A percentile compares a stretch with the other conserved stretches of the same genome.
These are phyloP conservation scores for Sminthurides bifidus DNA, from an alignment of 1,140 invertebrate species.

Conservation along the genomic window DNA sequence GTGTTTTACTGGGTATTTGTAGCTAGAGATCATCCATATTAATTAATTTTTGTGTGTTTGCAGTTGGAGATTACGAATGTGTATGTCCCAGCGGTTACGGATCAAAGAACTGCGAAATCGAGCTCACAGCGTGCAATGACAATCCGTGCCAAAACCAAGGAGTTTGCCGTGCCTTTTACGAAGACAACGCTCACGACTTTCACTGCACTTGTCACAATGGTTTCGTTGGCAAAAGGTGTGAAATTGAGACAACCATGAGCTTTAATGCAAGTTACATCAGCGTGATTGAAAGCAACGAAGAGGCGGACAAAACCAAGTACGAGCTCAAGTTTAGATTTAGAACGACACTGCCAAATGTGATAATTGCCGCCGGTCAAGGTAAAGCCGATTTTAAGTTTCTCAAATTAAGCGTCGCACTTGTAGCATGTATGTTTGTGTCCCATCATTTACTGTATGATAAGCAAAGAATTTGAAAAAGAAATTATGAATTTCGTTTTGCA, in stretches of 20 bases:
- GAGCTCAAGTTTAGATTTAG: slow-evolving; percentile 79
- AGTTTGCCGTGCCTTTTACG: slow-evolving; percentile 65
- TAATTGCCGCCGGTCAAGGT: slow-evolving; percentile 69
- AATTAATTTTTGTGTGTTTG: too few relatives aligned
- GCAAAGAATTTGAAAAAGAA: background rate
- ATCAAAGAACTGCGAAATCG: slow-evolving; percentile 88
- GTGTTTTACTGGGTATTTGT: too few relatives aligned
- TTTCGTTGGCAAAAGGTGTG: slow-evolving; percentile 39
- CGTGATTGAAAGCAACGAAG: too few relatives aligned
- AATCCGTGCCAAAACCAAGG: slow-evolving; percentile 69
- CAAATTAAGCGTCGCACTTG: background rate
- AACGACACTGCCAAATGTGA: slow-evolving; percentile 71
- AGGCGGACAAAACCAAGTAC: slow-evolving; percentile 70
- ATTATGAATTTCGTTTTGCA: background rate
- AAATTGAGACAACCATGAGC: slow-evolving; percentile 64
- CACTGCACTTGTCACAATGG: slow-evolving; percentile 73
- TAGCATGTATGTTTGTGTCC: background rate
- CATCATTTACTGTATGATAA: background rate
- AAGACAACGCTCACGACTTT: slow-evolving; percentile 65
- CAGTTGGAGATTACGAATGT: slow-evolving; percentile 54
- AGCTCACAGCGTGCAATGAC: slow-evolving; percentile 61
- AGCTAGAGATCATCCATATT: too few relatives aligned
- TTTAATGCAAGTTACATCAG: slow-evolving; percentile 64
- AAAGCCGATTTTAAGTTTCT: too few relatives aligned
- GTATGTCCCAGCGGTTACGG: slow-evolving; percentile 64